phyloP scores from a whole-genome alignment of 2,113 vertebrate genomes.

The Uria aalge region DNA sequence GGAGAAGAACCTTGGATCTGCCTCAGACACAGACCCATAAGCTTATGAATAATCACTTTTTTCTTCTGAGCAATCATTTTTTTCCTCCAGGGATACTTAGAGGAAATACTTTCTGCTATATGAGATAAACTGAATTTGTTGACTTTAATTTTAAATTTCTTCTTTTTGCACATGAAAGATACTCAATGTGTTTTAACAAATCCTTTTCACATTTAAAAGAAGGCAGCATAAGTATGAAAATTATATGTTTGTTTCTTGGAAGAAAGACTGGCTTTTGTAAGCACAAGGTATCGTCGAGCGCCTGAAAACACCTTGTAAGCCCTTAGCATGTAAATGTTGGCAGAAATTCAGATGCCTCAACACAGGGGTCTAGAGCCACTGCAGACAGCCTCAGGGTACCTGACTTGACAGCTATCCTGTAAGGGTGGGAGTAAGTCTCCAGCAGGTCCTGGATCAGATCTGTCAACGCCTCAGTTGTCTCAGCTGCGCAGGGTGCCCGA shows the following conservation, averaged over 20 bases:
- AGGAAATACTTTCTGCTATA: neutral
- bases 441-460: neutral
- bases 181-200: neutral
- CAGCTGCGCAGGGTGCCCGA: too few relatives aligned
- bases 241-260: neutral
- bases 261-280: neutral
- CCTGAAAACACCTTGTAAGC: neutral
- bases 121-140: neutral
- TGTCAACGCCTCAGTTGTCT: neutral
- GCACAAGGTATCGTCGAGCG: neutral
- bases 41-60: neutral
- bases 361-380: neutral
- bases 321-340: neutral
- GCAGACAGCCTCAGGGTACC: neutral
- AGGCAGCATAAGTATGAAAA: neutral
- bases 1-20: neutral
- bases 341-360: neutral
- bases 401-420: neutral
- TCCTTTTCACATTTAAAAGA: neutral
- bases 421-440: neutral
- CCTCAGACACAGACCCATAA: neutral
- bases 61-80: neutral
- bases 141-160: neutral
- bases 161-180: neutral
- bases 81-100: neutral